Evolutionary conservation across 2,113 vertebrate genomes (phyloP), one percentile per base, ranked within the genome.

Genomic region (Penelope pileata): DNA sequence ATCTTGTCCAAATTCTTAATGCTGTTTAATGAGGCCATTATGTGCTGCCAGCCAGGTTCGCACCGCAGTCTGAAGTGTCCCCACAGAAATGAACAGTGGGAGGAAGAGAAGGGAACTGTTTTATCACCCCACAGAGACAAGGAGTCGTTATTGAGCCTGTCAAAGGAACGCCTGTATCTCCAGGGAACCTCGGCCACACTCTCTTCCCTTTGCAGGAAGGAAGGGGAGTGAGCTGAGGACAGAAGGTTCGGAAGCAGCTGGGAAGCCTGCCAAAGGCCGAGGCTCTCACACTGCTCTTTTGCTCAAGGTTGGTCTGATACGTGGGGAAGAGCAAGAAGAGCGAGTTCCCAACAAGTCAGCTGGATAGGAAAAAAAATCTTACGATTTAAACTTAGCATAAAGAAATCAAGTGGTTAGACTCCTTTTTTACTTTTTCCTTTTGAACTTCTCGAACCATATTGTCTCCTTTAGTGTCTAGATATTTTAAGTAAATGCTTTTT

Each of bases 201-300:
- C 70, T 86, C 80, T 76, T 88, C n/a, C 72, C 68, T 66, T 80
- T 68, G 29, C 83, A 93, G 94, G 76, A 93, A 96, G 87, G 84
- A 92, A 95, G 47, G 24, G 19, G 62, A 13, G 3, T 26, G 69
- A 53, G 16, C 30, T 60, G n/a, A 85, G 34, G 16, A 83, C 40
- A 90, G 78, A 68, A 79, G 68, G 62, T 36, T 53, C 43, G 21
- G 50, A 66, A 42, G 17, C 0, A 7, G 26, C 81, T n/a, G 53
- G 91, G 93, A 91, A 94, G 43, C 11, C 22, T 17, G 82, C 93
- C 92, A 91, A 69, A 34, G 1, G 0, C 32, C 0, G 2, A 62
- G 54, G 64, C 63, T 90, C 38, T 30, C 36, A 34, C 29, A 51
- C 1, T 12, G n/a, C 48, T 62, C 78, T 40, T 2, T 0, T 21